These are phyloP conservation scores for Nasonovia ribisnigri DNA, from an alignment of 2,888 invertebrate genomes.

Conservation along the genomic window DNA sequence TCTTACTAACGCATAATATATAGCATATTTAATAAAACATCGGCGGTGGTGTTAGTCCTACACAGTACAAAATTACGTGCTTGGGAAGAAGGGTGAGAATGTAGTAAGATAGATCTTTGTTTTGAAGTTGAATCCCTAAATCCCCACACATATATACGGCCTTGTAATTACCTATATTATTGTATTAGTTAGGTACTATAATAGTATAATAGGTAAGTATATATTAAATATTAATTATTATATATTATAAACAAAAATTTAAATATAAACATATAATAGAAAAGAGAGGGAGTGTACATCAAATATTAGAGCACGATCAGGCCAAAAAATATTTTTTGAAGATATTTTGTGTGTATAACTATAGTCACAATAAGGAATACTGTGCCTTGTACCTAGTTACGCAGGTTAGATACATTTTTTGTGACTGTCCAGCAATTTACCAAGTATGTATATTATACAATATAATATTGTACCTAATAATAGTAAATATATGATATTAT, in stretches of 20 bases:
- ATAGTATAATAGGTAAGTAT: too few relatives aligned
- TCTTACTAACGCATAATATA: not conserved
- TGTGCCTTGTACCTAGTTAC: too few relatives aligned
- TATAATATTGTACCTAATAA: not conserved
- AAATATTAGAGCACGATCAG: not conserved
- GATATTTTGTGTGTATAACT: not conserved
- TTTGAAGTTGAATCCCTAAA: not conserved
- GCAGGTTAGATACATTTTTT: not conserved
- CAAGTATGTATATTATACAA: not conserved
- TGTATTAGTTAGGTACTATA: too few relatives aligned
- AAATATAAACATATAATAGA: not conserved
- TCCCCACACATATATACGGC: not conserved
- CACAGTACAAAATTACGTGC: not conserved
- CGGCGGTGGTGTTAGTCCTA: not conserved
- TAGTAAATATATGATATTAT: not conserved
- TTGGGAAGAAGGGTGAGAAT: not conserved
- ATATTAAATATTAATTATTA: not conserved
- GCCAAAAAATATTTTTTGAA: not conserved
- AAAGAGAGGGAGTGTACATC: not conserved
- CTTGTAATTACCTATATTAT: not conserved
- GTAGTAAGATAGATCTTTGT: not conserved
- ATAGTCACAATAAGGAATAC: not conserved
- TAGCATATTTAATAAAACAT: constrained; percentile 4
- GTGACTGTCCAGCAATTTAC: not conserved
- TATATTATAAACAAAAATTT: not conserved